These are phyloP conservation scores for Berghia stephanieae DNA, from an alignment of 1,140 invertebrate species.

Conservation along the genomic window DNA sequence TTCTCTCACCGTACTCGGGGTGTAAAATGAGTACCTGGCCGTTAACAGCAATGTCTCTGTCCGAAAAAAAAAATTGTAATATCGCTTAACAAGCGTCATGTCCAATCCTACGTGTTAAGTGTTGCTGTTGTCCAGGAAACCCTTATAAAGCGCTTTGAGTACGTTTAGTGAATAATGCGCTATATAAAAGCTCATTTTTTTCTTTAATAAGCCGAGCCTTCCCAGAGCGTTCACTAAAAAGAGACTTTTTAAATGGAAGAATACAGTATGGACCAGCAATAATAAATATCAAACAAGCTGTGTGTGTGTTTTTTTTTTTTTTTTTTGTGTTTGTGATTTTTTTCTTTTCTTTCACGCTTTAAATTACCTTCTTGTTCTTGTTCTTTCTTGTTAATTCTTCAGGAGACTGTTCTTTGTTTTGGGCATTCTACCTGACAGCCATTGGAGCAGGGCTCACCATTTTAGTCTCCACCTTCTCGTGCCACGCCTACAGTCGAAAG, in stretches of 20 bases:
- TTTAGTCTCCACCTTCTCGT: constrained; percentile 5
- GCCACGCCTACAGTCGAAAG: constrained; percentile 25
- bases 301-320: not conserved
- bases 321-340: not conserved
- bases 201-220: not conserved
- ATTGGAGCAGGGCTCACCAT: constrained; percentile 17
- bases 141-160: too few relatives aligned
- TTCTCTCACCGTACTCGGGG: too few relatives aligned
- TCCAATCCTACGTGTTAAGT: too few relatives aligned
- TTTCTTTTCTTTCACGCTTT: not conserved
- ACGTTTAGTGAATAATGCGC: too few relatives aligned
- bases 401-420: constrained; percentile 24
- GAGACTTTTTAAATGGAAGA: not conserved
- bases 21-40: too few relatives aligned
- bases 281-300: not conserved
- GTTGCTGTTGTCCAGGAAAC: too few relatives aligned
- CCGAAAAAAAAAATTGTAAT: too few relatives aligned
- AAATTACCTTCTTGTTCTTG: not conserved
- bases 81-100: too few relatives aligned
- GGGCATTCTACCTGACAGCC: constrained; percentile 26
- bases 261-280: not conserved
- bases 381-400: not conserved
- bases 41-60: too few relatives aligned
- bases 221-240: not conserved
- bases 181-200: too few relatives aligned